Conservation (phyloP, 2,797 vertebrate genomes). For the Danio jaintianensis region DNA sequence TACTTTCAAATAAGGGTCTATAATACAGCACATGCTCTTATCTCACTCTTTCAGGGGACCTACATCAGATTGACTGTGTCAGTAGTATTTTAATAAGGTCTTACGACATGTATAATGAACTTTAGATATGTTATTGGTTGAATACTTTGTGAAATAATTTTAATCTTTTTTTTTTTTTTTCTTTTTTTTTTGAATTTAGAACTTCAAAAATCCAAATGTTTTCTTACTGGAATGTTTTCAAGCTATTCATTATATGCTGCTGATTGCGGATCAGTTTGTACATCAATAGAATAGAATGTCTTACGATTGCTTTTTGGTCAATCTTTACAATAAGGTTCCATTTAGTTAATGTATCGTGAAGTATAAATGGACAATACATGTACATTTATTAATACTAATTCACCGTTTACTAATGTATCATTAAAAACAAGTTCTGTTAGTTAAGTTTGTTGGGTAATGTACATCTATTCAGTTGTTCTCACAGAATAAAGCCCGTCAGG, state of each 20-base stretch:
- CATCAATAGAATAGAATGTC: neutral
- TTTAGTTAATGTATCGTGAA: too few species aligned
- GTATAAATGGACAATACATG: too few species aligned
- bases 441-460: too few species aligned
- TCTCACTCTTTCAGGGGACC: slow-evolving; percentile 29
- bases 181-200: neutral
- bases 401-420: too few species aligned
- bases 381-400: too few species aligned
- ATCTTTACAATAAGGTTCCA: too few species aligned
- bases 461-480: too few species aligned
- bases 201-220: neutral
- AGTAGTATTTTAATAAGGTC: neutral
- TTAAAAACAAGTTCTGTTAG: too few species aligned
- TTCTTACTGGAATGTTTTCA: neutral
- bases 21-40: neutral
- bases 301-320: neutral
- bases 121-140: neutral
- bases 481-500: too few species aligned
- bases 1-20: neutral
- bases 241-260: neutral
- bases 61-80: slow-evolving; percentile 3
- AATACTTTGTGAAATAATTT: slow-evolving; percentile 7
- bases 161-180: too few species aligned
- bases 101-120: neutral
- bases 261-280: neutral